Base-by-base conservation (phyloP, 2,113 vertebrate species). In the Antennarius striatus region DNA sequence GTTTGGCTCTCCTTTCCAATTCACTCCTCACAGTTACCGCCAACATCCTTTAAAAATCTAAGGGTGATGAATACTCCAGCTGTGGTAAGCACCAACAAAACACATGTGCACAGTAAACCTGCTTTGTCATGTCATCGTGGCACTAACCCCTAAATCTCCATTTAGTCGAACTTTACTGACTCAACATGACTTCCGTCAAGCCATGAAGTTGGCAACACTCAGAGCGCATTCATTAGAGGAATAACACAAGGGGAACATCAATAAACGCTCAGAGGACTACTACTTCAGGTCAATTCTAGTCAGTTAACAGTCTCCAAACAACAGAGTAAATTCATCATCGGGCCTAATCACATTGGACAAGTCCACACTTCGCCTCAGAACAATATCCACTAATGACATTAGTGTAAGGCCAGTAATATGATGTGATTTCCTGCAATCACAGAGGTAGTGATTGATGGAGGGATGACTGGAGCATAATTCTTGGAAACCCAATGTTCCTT, bases 351-450 rank as follows among this genome's bases (percentile, higher is more conserved):
- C 81, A 89, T 91, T 85, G 82, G 73, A 78, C 30, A 47, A 74
- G 82, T 88, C 82, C 70, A 81, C 84, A 77, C 71, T 73, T 83
- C 16, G 86, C 73, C 85, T 81, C 90, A 89, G 78, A 91, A 92
- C 90, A 93, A 92, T 91, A 92, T 79, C 79, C 59, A 71, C 82
- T 91, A 91, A 93, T 84, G 15, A 86, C 78, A 86, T 92, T 91
- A 85, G 82, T 5, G 79, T 71, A 70, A 76, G 76, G 77, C 80
- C 52, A 75, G 85, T 89, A 86, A 90, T 83, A 82, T 80, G 80
- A 86, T 90, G 81, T 88, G 86, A 90, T 90, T 90, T 91, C 80
- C 85, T 80, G 82, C 73, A 30, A 68, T 80, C 83, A 88, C 75
- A 83, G 57, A 75, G 71, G 74, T 81, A 73, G 67, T 90, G 91